Evolutionary conservation across 2,888 invertebrate species (phyloP), one percentile per base, ranked within the genome.

Genomic region (Sussaba pulchella): DNA sequence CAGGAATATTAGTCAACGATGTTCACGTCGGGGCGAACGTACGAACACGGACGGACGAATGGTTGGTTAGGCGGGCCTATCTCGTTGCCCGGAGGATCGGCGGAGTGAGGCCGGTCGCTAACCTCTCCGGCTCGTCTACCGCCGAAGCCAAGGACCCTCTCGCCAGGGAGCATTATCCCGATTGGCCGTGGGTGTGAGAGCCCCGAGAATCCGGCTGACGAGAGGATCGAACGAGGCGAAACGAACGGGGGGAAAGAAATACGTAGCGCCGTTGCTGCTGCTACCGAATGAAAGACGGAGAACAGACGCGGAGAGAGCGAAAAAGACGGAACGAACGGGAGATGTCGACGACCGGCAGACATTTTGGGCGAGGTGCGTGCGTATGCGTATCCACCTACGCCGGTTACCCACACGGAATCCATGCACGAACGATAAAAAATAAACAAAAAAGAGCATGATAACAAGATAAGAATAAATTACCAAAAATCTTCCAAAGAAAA

Each of bases 91-190:
- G 24, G 54, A 54, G 69, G 24, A 52, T 54, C 41, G 69, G 47
- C 41, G 41, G 64, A 54, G 69, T 57, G 81, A 74, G 74, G 77
- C 81, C 81, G 81, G 81, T 81, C 81, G 81, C 57, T 76, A 69
- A 76, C 77, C 78, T 76, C 63, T 45, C 59, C 61, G 79, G 61
- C 78, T 75, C 80, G 78, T 72, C 82, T 75, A 76, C 78, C 61
- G 77, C 71, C 76, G 77, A 70, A 73, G 73, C 70, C 83, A 81
- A 76, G 80, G 82, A 73, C 82, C 76, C 78, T 74, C 84, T 67
- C n/a, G n/a, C n/a, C 78, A 78, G 75, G 82, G 83, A 74, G 81
- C 76, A 70, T 84, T 71, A 76, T 79, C 83, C 81, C 82, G 78
- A 74, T 81, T 81, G 63, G 82, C 41, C 78, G 75, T 61, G 61